Evolutionary conservation across 2,113 vertebrate species (phyloP).

Genomic region (Hippocampus abdominalis): DNA sequence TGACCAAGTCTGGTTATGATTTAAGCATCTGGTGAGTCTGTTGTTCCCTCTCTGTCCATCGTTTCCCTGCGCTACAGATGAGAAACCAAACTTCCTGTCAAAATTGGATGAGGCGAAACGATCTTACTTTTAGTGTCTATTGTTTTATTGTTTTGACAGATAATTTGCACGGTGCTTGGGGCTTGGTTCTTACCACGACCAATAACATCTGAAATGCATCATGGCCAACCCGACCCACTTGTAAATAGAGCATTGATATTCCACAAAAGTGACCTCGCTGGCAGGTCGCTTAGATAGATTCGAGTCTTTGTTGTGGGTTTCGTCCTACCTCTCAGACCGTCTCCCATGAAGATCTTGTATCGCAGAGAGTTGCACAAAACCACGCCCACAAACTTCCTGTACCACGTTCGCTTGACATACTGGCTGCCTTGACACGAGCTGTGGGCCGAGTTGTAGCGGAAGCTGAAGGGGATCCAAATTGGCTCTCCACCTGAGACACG

Average conservation of each 20-base stretch:
- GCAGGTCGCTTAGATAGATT: not conserved
- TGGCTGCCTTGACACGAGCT: constrained; percentile 92
- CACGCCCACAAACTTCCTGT: constrained; percentile 94
- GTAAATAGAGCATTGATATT: not conserved
- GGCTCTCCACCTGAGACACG: constrained; percentile 86
- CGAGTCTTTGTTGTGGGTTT: not conserved
- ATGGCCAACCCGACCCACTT: not conserved
- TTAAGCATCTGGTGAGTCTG: not conserved
- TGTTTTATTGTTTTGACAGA: not conserved
- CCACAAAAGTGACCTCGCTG: not conserved
- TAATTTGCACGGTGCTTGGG: not conserved
- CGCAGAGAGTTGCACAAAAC: constrained; percentile 94
- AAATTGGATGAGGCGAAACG: not conserved
- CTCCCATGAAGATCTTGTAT: constrained; percentile 98
- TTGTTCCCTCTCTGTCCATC: not conserved
- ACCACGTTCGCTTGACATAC: constrained; percentile 96
- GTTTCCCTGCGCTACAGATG: not conserved
- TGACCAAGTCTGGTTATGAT: not conserved
- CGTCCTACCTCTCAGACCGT: constrained; percentile 84
- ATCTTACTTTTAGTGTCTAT: not conserved
- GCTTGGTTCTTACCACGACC: not conserved
- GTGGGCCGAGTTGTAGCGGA: constrained; percentile 86
- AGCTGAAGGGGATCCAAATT: constrained; percentile 93
- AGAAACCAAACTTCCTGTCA: not conserved
- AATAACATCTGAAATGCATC: constrained; percentile 2